A percentile compares a stretch with the other conserved stretches of the same genome.
phyloP scores from a whole-genome alignment of 2,113 vertebrate genomes.

The Equus przewalskii region DNA sequence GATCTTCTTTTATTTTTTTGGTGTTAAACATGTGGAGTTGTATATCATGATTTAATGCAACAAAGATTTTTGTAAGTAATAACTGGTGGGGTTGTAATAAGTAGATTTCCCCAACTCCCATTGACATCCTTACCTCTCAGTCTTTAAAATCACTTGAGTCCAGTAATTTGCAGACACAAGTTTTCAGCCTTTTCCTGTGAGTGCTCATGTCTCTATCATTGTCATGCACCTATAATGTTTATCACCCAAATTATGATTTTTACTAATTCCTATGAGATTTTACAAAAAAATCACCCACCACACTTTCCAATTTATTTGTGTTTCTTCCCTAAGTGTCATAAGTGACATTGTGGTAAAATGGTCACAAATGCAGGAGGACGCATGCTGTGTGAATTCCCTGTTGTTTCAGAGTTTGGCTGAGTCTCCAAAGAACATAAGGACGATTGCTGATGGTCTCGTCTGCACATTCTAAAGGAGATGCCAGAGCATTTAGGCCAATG shows the following conservation, averaged over 20 bases:
- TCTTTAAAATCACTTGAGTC: background rate
- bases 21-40: background rate
- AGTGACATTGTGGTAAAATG: conserved; percentile 55
- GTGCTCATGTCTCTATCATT: background rate
- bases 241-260: background rate
- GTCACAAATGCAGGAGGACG: background rate
- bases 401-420: conserved; percentile 57
- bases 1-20: background rate
- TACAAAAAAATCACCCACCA: background rate
- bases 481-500: background rate
- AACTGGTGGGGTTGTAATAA: background rate
- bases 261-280: conserved; percentile 26
- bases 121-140: background rate
- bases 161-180: background rate
- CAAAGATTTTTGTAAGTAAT: background rate
- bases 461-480: background rate
- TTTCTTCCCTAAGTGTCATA: conserved; percentile 13
- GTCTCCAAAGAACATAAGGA: background rate
- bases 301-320: conserved; percentile 14
- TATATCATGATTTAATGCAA: background rate
- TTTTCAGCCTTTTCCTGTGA: background rate
- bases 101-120: background rate
- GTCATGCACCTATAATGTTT: background rate
- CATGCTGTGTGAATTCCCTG: conserved; percentile 50
- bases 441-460: conserved; percentile 43